Percentiles rank a stretch among this genome's conserved stretches.
Conservation (phyloP, 2,797 vertebrate species). For the Anas bahamensis region DNA sequence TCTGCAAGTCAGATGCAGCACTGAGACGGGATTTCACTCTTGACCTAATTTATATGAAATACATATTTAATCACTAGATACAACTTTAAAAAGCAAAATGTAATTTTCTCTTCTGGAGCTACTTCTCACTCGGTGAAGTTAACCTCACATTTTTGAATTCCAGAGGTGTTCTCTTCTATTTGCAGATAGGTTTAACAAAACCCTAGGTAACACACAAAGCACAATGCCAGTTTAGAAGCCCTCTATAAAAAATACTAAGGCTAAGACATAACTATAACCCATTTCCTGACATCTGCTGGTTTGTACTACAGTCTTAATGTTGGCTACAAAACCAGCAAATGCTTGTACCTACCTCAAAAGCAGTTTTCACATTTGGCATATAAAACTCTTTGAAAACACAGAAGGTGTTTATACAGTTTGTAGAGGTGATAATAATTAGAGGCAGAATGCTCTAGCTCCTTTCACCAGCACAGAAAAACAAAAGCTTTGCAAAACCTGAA, state of each 20-base stretch:
- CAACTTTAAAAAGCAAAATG: neutral
- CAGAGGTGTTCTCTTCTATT: neutral
- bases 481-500: neutral
- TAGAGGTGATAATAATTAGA: neutral
- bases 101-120: constrained; percentile 16
- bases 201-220: neutral
- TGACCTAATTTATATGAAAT: neutral
- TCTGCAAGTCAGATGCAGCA: neutral
- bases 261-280: neutral
- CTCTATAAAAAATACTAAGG: neutral
- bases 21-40: neutral
- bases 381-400: neutral
- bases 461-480: neutral
- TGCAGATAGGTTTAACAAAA: neutral
- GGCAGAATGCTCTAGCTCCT: neutral
- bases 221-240: neutral
- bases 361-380: neutral
- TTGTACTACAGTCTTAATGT: neutral
- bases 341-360: neutral
- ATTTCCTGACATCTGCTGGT: neutral
- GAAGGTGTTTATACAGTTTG: neutral
- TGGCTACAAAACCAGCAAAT: neutral
- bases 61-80: neutral
- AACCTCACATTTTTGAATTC: constrained; percentile 16
- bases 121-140: neutral